Percentiles rank a stretch among this genome's conserved stretches.
These are phyloP conservation scores for Phyllotreta cruciferae DNA, from an alignment of 2,888 invertebrate species.

Conservation along the genomic window DNA sequence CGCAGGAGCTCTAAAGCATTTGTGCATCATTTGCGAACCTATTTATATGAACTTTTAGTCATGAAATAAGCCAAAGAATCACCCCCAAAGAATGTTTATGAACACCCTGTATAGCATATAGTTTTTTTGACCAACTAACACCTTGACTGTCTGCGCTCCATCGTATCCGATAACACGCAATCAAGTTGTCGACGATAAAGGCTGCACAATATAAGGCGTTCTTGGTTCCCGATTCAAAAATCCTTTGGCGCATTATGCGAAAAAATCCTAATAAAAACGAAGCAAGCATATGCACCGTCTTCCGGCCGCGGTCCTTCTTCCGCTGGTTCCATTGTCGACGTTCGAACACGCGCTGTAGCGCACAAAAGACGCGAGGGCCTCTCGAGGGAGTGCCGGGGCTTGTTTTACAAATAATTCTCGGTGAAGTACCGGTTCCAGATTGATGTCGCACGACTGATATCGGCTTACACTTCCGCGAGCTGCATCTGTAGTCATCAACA, in stretches of 20 bases:
- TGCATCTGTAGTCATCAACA: conserved; percentile 36
- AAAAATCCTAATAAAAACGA: conserved; percentile 25
- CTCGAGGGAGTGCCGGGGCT: conserved; percentile 32
- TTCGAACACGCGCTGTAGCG: conserved; percentile 42
- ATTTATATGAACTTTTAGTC: too few species aligned
- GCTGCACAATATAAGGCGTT: conserved; percentile 40
- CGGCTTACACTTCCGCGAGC: conserved; percentile 39
- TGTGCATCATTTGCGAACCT: too few species aligned
- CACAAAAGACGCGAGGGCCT: conserved; percentile 25
- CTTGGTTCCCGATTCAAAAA: conserved; percentile 36
- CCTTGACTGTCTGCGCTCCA: conserved; percentile 23
- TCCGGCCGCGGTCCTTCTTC: conserved; percentile 48
- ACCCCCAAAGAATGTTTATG: too few species aligned
- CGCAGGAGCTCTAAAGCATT: too few species aligned
- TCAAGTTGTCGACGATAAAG: conserved; percentile 28
- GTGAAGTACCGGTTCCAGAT: conserved; percentile 36
- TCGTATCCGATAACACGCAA: conserved; percentile 22
- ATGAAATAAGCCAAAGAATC: too few species aligned
- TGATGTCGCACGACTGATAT: conserved; percentile 38
- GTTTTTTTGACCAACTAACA: conserved; percentile 26
- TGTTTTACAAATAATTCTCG: conserved; percentile 39
- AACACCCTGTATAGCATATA: too few species aligned
- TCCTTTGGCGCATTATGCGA: conserved; percentile 36
- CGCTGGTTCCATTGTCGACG: conserved; percentile 44
- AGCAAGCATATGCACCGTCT: conserved; percentile 46